Conservation (phyloP, 2,113 vertebrate species). For the Myiagra hebetior region DNA sequence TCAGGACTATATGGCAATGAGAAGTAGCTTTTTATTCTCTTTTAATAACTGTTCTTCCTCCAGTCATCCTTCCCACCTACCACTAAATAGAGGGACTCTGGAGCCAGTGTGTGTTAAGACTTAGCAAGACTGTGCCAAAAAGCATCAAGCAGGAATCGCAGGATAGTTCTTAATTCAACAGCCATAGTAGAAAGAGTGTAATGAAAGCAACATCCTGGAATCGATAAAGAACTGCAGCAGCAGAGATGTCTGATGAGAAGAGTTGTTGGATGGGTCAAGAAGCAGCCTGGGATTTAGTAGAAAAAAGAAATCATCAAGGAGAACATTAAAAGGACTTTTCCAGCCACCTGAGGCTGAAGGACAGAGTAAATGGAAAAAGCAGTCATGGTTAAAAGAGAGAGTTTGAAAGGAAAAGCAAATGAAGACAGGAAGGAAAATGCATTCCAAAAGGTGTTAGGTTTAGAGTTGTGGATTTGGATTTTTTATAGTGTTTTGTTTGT, state of each 20-base stretch:
- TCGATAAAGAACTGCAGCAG: neutral
- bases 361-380: neutral
- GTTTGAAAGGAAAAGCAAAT: neutral
- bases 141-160: rapidly evolving
- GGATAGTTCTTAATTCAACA: neutral
- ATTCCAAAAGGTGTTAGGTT: neutral
- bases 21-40: neutral
- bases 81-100: neutral
- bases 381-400: neutral
- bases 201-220: neutral
- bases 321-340: neutral
- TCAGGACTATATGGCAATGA: neutral
- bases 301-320: neutral
- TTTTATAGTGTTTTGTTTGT: neutral
- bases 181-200: neutral
- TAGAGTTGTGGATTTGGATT: neutral
- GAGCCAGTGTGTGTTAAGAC: neutral
- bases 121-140: neutral
- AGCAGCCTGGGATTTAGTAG: neutral
- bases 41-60: neutral
- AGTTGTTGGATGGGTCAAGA: neutral
- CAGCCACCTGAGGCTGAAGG: neutral
- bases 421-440: neutral
- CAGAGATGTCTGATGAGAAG: neutral
- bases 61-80: neutral